Evolutionary conservation across 2,113 vertebrate species (phyloP).

Genomic region (Orcinus orca): DNA sequence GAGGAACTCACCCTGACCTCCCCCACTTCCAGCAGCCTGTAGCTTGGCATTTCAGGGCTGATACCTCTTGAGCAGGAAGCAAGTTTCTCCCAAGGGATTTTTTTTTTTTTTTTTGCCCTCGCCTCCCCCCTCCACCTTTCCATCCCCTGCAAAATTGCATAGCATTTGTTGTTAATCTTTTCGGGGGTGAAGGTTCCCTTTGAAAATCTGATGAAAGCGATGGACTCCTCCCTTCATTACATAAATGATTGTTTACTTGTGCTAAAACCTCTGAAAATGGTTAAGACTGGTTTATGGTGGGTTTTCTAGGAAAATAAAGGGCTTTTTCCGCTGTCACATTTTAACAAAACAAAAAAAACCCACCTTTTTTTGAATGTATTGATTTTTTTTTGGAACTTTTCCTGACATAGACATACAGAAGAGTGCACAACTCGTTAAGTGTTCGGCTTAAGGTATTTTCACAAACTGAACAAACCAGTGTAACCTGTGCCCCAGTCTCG

Average conservation of each 20-base stretch:
- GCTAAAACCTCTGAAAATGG: slow-evolving; percentile 49
- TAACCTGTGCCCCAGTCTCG: neutral
- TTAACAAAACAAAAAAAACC: neutral
- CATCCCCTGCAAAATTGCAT: neutral
- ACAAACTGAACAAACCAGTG: slow-evolving; percentile 23
- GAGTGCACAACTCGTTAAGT: neutral
- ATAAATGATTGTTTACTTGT: slow-evolving; percentile 71
- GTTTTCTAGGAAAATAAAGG: slow-evolving; percentile 57
- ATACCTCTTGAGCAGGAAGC: neutral
- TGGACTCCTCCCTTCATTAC: slow-evolving; percentile 56
- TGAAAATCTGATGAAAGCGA: slow-evolving; percentile 74
- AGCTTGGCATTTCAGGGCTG: neutral
- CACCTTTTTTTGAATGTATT: neutral
- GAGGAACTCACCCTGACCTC: slow-evolving; percentile 35
- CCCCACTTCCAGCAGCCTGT: neutral
- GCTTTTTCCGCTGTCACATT: neutral
- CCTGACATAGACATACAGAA: neutral
- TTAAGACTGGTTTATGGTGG: slow-evolving; percentile 39
- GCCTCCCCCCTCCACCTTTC: neutral
- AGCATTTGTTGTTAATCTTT: slow-evolving; percentile 75
- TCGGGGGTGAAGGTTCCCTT: slow-evolving; percentile 66
- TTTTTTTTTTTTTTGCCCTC: neutral
- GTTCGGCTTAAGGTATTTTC: slow-evolving; percentile 1
- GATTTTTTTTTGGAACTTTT: slow-evolving; percentile 34
- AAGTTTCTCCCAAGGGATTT: neutral